These are phyloP conservation scores for Conopomorpha cramerella DNA, from an alignment of 1,140 invertebrate genomes.

Conservation along the genomic window DNA sequence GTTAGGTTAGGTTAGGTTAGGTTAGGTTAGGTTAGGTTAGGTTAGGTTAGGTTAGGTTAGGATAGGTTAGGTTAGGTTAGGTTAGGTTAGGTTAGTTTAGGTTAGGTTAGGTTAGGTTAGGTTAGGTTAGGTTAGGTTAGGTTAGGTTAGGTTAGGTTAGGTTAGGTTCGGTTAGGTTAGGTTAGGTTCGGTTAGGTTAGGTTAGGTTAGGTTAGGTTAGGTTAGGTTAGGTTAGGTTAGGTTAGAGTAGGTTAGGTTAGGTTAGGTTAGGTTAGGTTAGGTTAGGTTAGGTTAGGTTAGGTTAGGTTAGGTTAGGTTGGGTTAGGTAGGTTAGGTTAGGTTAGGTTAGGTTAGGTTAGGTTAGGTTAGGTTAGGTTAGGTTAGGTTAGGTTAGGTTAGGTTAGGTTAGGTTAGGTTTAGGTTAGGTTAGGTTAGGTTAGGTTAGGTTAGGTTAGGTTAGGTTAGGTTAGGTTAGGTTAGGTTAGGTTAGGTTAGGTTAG, in stretches of 20 bases:
- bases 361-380: slow-evolving; percentile 22
- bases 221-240: too few species aligned
- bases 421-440: slow-evolving; percentile 27
- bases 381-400: slow-evolving; percentile 27
- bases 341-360: slow-evolving; percentile 30
- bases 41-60: slow-evolving; percentile 10
- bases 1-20: too few species aligned
- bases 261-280: slow-evolving; percentile 27
- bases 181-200: too few species aligned
- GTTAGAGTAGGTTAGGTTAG: too few species aligned
- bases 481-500: slow-evolving; percentile 8
- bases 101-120: too few species aligned
- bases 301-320: slow-evolving; percentile 29
- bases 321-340: too few species aligned
- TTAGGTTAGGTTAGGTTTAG: slow-evolving; percentile 24
- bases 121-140: slow-evolving; percentile 27
- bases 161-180: too few species aligned
- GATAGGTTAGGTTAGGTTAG: slow-evolving; percentile 13
- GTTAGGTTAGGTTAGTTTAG: slow-evolving; percentile 22
- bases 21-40: slow-evolving; percentile 11
- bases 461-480: slow-evolving; percentile 19
- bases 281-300: slow-evolving; percentile 31
- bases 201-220: too few species aligned
- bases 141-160: slow-evolving; percentile 29
- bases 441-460: slow-evolving; percentile 22